Conservation (phyloP, 2,888 invertebrate genomes). For the Standfussiana lucernea region DNA sequence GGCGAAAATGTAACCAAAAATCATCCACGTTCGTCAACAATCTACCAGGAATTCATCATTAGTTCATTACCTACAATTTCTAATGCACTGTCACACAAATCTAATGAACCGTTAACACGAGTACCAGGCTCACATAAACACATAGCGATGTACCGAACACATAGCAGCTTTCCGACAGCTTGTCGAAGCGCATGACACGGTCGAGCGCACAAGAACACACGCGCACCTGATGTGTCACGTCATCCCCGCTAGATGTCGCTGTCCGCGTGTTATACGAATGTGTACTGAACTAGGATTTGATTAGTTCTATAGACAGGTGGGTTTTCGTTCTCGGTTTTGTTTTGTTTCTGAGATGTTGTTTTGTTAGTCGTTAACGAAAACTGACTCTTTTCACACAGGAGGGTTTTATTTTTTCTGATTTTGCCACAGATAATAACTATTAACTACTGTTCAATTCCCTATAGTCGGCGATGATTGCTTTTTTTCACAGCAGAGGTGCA, state of each 20-base stretch:
- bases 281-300: constrained; percentile 37
- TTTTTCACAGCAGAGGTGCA: no score
- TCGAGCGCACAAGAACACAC: constrained; percentile 49
- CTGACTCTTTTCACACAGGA: no score
- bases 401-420: no score
- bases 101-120: constrained; percentile 19
- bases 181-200: constrained; percentile 59
- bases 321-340: neutral
- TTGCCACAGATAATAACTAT: no score
- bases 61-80: neutral
- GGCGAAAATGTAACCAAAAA: neutral
- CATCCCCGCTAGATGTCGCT: constrained; percentile 55
- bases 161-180: constrained; percentile 48
- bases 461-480: no score
- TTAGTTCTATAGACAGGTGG: constrained; percentile 16
- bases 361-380: neutral
- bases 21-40: neutral
- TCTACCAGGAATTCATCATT: neutral
- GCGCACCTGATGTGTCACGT: constrained; percentile 62
- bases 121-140: constrained; percentile 50
- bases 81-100: neutral
- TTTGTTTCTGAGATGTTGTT: neutral
- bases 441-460: no score
- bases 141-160: constrained; percentile 25
- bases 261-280: constrained; percentile 35